Conservation (phyloP, 2,888 invertebrate species). For the Agrochola circellaris region DNA sequence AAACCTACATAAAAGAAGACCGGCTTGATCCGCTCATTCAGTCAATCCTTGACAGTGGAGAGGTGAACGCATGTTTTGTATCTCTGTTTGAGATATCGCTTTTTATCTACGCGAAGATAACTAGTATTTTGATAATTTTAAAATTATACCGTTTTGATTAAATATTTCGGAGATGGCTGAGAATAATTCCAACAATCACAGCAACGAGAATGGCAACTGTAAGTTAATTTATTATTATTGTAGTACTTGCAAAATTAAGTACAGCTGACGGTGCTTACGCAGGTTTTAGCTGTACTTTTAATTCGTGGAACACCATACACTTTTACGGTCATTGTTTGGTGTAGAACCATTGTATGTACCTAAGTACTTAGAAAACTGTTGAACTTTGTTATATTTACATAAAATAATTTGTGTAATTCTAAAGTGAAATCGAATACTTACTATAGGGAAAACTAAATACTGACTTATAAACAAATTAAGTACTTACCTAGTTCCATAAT, state of each 20-base stretch:
- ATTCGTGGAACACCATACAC: slow-evolving; percentile 20
- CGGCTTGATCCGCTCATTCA: slow-evolving; percentile 49
- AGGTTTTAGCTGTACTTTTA: slow-evolving; percentile 8
- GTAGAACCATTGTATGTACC: neutral
- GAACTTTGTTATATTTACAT: neutral
- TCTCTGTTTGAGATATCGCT: slow-evolving; percentile 9
- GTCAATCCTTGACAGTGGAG: slow-evolving; percentile 43
- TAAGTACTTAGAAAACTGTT: neutral
- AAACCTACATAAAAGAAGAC: slow-evolving; percentile 42
- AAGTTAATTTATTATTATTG: slow-evolving; percentile 32
- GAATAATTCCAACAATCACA: slow-evolving; percentile 50
- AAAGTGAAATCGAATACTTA: neutral
- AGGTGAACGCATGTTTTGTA: slow-evolving; percentile 11
- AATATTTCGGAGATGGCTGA: slow-evolving; percentile 56
- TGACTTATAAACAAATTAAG: neutral
- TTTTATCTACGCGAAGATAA: slow-evolving; percentile 40
- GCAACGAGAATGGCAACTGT: slow-evolving; percentile 44
- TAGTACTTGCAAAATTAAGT: slow-evolving; percentile 6
- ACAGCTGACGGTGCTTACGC: slow-evolving; percentile 9
- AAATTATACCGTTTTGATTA: slow-evolving; percentile 2
- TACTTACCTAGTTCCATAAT: neutral
- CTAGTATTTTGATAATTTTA: slow-evolving; percentile 13
- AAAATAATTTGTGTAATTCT: neutral
- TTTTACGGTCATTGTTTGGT: neutral
- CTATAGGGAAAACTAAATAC: neutral